Percentiles rank a stretch among this genome's conserved stretches.
These are phyloP conservation scores for Montipora capricornis DNA, from an alignment of 64 coral and sea anemone genomes.

Conservation along the genomic window DNA sequence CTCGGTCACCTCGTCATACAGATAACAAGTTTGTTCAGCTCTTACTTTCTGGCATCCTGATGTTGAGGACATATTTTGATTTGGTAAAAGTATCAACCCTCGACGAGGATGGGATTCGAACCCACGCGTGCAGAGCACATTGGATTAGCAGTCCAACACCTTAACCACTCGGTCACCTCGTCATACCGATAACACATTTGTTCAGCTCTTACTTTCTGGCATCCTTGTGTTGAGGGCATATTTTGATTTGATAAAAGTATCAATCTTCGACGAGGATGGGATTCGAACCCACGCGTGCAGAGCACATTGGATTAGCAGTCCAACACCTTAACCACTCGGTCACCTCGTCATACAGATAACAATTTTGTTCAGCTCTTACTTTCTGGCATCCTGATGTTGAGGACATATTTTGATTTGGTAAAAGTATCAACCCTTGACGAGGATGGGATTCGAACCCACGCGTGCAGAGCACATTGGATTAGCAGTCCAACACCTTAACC, in stretches of 20 bases:
- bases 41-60: too few relatives aligned
- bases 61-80: too few relatives aligned
- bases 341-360: slow-evolving; percentile 54
- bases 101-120: slow-evolving; percentile 91
- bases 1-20: slow-evolving; percentile 81
- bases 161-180: slow-evolving; percentile 96
- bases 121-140: slow-evolving; percentile 94
- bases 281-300: slow-evolving; percentile 95
- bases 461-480: slow-evolving; percentile 81
- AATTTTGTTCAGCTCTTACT: too few relatives aligned
- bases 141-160: slow-evolving; percentile 96
- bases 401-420: too few relatives aligned
- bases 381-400: too few relatives aligned
- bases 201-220: too few relatives aligned
- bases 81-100: too few relatives aligned
- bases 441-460: slow-evolving; percentile 92
- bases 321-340: slow-evolving; percentile 96
- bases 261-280: slow-evolving; percentile 64
- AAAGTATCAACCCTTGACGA: neutral
- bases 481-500: too few relatives aligned
- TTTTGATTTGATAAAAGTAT: too few relatives aligned
- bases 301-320: slow-evolving; percentile 96
- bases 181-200: neutral
- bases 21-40: too few relatives aligned
- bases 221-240: too few relatives aligned